phyloP scores from a whole-genome alignment of 2,113 vertebrate species.

The Pollachius pollachius region DNA sequence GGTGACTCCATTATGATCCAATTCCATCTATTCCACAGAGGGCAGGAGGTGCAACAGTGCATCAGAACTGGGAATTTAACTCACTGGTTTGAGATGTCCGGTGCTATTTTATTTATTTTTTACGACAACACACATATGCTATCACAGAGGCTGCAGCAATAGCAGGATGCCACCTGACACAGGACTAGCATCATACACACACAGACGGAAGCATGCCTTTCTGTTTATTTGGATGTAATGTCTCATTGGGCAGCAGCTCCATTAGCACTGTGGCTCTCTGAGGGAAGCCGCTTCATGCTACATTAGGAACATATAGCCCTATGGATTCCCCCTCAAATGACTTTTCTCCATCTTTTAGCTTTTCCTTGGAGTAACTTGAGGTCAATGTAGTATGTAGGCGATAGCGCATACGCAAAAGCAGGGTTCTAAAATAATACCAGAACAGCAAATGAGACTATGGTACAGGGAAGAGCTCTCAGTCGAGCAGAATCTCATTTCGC shows the following conservation, averaged over 20 bases:
- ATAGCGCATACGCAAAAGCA: not conserved
- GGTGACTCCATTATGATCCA: slow-evolving; percentile 68
- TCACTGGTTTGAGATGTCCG: slow-evolving; percentile 38
- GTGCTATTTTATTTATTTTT: slow-evolving; percentile 22
- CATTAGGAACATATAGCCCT: slow-evolving; percentile 49
- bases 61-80: slow-evolving; percentile 60
- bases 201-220: not conserved
- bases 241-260: slow-evolving; percentile 47
- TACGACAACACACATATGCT: slow-evolving; percentile 31
- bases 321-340: slow-evolving; percentile 54
- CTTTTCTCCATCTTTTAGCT: slow-evolving; percentile 28
- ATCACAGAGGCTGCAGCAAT: too few relatives aligned
- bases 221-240: slow-evolving; percentile 14
- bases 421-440: not conserved
- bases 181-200: not conserved
- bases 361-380: slow-evolving; percentile 7
- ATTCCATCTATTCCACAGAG: slow-evolving; percentile 53
- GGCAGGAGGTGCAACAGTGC: slow-evolving; percentile 43
- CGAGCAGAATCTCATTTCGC: slow-evolving; percentile 8
- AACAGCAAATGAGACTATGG: not conserved
- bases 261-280: slow-evolving; percentile 54
- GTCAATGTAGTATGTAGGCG: slow-evolving; percentile 16
- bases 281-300: slow-evolving; percentile 48
- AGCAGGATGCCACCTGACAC: too few relatives aligned
- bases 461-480: not conserved